phyloP scores from a whole-genome alignment of 2,888 invertebrate species.

The Chironomus riparius region DNA sequence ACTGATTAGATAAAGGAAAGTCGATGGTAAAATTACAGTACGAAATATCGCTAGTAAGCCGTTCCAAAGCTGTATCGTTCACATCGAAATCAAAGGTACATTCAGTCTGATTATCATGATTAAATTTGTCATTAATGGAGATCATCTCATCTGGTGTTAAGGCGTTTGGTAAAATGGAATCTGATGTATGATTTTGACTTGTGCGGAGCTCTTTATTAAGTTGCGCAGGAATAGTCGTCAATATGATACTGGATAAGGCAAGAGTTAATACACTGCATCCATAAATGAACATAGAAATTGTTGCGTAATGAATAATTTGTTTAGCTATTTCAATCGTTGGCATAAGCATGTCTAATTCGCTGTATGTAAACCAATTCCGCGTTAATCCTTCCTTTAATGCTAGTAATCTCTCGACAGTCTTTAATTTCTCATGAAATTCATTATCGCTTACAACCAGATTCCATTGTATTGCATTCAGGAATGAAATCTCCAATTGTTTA shows the following conservation, averaged over 20 bases:
- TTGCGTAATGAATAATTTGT: conserved; percentile 37
- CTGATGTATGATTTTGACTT: neutral
- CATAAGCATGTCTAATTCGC: conserved; percentile 55
- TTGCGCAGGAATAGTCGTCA: neutral
- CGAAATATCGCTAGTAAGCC: neutral
- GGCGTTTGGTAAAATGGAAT: neutral
- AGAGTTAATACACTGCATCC: conserved; percentile 41
- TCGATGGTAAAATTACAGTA: conserved; percentile 3
- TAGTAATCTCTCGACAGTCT: conserved; percentile 58
- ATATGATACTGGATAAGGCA: conserved; percentile 30
- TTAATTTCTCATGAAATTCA: conserved; percentile 64
- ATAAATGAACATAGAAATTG: conserved; percentile 40
- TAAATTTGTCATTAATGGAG: neutral
- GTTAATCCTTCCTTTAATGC: conserved; percentile 62
- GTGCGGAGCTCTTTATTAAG: neutral
- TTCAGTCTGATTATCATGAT: neutral
- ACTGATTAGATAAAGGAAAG: neutral
- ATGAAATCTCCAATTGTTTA: conserved; percentile 76
- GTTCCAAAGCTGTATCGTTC: neutral
- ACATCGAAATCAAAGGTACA: neutral
- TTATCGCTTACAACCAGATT: conserved; percentile 68
- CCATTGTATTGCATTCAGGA: conserved; percentile 90
- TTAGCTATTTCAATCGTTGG: conserved; percentile 39
- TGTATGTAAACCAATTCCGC: conserved; percentile 76
- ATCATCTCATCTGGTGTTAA: neutral